Evolutionary conservation across 92 coral and sea anemone species (phyloP).

Genomic region (Montipora capitata): DNA sequence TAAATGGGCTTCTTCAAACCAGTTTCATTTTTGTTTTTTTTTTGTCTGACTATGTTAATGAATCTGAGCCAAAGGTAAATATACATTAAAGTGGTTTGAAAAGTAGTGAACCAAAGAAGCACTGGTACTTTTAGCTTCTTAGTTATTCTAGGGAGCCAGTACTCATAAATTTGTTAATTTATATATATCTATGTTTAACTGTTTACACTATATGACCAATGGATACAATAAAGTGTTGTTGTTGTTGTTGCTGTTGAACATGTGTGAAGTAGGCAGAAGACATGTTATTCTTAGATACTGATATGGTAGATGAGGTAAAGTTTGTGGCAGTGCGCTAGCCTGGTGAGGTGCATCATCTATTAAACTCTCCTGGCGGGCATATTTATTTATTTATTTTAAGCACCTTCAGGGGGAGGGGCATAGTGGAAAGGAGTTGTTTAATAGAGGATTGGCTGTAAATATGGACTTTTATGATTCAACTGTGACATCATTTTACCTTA

Average conservation of each 20-base stretch:
- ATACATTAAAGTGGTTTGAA: constrained; percentile 6
- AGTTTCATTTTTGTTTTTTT: background rate
- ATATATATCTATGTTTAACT: background rate
- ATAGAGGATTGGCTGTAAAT: background rate
- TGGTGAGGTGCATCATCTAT: constrained; percentile 16
- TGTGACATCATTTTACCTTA: constrained; percentile 18
- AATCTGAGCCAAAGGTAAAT: constrained; percentile 8
- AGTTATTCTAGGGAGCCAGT: constrained; percentile 7
- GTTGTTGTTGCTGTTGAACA: background rate
- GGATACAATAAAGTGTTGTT: background rate
- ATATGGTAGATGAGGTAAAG: constrained; percentile 5
- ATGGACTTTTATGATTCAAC: background rate
- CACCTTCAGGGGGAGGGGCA: constrained; percentile 17
- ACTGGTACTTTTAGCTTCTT: constrained; percentile 9
- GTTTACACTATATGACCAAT: background rate
- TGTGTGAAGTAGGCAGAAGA: background rate
- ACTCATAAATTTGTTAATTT: constrained; percentile 9
- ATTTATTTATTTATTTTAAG: constrained; percentile 10
- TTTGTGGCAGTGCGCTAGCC: constrained; percentile 15
- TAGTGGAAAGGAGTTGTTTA: constrained; percentile 3
- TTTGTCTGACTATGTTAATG: constrained; percentile 10
- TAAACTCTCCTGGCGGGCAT: constrained; percentile 19
- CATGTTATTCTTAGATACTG: constrained; percentile 19
- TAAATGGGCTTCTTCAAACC: constrained; percentile 15
- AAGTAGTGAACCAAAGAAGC: constrained; percentile 8